These are phyloP conservation scores for Synergus umbraculus DNA, from an alignment of 2,888 invertebrate species.

Conservation along the genomic window DNA sequence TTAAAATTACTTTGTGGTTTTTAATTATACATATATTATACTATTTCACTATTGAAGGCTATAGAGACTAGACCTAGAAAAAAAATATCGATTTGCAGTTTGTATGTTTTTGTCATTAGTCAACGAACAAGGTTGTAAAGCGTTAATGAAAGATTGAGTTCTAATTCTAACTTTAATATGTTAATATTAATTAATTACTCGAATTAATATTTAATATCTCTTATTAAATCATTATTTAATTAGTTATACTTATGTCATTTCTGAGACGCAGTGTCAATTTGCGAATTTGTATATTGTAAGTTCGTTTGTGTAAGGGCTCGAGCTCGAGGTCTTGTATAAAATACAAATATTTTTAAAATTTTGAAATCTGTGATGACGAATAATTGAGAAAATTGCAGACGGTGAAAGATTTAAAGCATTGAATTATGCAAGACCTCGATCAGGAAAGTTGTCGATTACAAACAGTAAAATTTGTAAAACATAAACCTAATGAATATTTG, in stretches of 20 bases:
- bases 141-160: slow-evolving; percentile 17
- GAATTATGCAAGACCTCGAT: neutral
- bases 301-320: slow-evolving; percentile 41
- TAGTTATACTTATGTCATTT: slow-evolving; percentile 19
- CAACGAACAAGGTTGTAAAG: slow-evolving; percentile 30
- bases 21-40: neutral
- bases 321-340: slow-evolving; percentile 40
- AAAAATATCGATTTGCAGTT: slow-evolving; percentile 9
- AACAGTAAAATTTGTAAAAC: slow-evolving; percentile 47
- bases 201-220: slow-evolving; percentile 42
- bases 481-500: slow-evolving; percentile 53
- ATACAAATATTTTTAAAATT: neutral
- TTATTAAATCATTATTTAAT: slow-evolving; percentile 30
- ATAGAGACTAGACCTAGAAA: slow-evolving; percentile 32
- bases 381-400: slow-evolving; percentile 18
- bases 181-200: neutral
- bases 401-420: slow-evolving; percentile 39
- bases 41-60: neutral
- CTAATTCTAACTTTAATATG: neutral
- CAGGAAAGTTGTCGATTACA: slow-evolving; percentile 13
- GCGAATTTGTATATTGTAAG: slow-evolving; percentile 48
- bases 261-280: slow-evolving; percentile 49
- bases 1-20: slow-evolving; percentile 17
- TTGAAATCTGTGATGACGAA: neutral
- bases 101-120: slow-evolving; percentile 1